Evolutionary conservation across 2,797 vertebrate genomes (phyloP), one percentile per base, ranked within the genome.

Genomic region (Sciurus carolinensis): DNA sequence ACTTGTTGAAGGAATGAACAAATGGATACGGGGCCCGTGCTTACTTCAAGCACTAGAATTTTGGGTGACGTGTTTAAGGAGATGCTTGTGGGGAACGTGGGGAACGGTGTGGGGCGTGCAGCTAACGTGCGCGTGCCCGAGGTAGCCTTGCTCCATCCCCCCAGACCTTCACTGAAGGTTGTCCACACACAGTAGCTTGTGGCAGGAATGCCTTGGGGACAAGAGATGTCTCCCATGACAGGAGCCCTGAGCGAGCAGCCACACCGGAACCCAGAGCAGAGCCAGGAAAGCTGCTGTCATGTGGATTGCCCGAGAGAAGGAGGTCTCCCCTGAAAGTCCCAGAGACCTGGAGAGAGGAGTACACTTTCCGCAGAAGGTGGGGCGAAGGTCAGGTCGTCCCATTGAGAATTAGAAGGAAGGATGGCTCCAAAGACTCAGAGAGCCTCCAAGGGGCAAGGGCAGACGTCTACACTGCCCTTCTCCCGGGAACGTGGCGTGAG

Each of bases 31-130:
- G 14, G 26, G 3, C 24, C 18, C n/a, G 14, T 57, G 36, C 28
- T 76, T 50, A 75, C 28, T 80, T 84, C 85, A 71, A 85, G 33
- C 42, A 86, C 7, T 82, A 76, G 73, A 67, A 72, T 67, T 57
- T 75, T 8, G 20, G 26, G 17, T 80, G 57, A 66, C 47, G 47
- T 13, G 28, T 24, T 90, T 28, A 54, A 86, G 26, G 57, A 91
- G 33, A 57, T 54, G 39, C 28, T 13, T n/a, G 36, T 69, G 75
- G 73, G n/a, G 44, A 71, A 88, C 67, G 67, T 91, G 17, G 17
- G n/a, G 39, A 44, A 82, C 20, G n/a, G 42, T n/a, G 22, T 67
- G n/a, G 77, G 50, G 7, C 18, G 1, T 20, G 18, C 54, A 57
- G 54, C 54, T 22, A 18, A 22, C 54, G 8, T 2, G 2, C 7